These are phyloP conservation scores for Aphelocoma coerulescens DNA, from an alignment of 2,113 vertebrate genomes.

Conservation along the genomic window DNA sequence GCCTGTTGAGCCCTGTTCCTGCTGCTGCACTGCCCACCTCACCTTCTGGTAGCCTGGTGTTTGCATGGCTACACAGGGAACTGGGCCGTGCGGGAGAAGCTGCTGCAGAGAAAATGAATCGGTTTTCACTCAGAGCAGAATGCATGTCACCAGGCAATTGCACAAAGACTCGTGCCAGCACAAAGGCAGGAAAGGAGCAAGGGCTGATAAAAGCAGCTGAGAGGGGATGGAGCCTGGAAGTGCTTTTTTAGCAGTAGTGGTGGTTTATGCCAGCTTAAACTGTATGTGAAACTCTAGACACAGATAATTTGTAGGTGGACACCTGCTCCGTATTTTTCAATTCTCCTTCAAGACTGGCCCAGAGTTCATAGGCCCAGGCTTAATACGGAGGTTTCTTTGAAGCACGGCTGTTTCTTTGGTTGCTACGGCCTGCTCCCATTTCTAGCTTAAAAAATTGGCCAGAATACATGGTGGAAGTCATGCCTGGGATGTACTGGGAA, in stretches of 20 bases:
- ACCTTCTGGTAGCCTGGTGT: neutral
- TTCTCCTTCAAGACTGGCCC: neutral
- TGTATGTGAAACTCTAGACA: neutral
- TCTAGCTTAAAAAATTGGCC: neutral
- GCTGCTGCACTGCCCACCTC: neutral
- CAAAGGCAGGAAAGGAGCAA: neutral
- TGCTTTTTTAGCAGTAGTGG: neutral
- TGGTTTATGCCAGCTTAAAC: neutral
- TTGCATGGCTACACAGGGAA: rapidly evolving
- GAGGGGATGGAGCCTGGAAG: neutral
- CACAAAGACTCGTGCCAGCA: neutral
- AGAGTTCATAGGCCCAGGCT: neutral
- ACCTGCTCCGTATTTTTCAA: neutral
- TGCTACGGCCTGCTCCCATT: neutral
- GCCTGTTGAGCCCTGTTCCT: neutral
- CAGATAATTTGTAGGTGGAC: neutral
- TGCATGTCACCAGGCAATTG: neutral
- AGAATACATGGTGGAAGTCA: neutral
- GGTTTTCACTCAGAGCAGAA: neutral
- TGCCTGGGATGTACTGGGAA: neutral
- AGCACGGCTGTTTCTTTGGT: neutral
- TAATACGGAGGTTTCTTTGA: neutral
- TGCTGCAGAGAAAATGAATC: neutral
- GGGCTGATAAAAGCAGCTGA: neutral
- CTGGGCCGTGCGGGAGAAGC: neutral